phyloP scores from a whole-genome alignment of 2,888 invertebrate genomes.

The Drosophila prostipennis region DNA sequence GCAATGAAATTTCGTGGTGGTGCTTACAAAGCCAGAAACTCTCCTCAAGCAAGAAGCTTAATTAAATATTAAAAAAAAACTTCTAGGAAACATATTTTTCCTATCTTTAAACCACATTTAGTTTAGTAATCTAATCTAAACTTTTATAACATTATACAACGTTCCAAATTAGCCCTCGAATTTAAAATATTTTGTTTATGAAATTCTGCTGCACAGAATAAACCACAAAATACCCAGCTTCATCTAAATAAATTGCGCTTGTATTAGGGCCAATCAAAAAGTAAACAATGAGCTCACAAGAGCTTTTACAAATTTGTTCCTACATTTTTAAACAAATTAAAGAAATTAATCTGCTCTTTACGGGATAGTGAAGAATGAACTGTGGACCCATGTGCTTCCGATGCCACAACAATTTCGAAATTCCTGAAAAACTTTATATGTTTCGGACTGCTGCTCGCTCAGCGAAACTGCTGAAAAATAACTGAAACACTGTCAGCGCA shows the following conservation, averaged over 20 bases:
- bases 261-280: background rate
- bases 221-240: background rate
- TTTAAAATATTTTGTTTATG: background rate
- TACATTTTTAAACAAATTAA: slow-evolving; percentile 8
- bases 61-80: background rate
- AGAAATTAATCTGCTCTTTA: slow-evolving; percentile 7
- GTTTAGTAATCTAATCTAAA: background rate
- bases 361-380: background rate
- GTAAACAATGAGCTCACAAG: background rate
- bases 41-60: slow-evolving; percentile 1
- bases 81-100: background rate
- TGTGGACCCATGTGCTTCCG: slow-evolving; percentile 16
- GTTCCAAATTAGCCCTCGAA: no score
- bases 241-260: background rate
- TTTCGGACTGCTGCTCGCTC: slow-evolving; percentile 4
- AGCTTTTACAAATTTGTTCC: slow-evolving; percentile 3
- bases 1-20: background rate
- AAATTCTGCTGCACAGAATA: background rate
- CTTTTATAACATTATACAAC: no score
- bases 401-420: slow-evolving; percentile 43
- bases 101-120: background rate
- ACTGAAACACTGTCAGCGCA: slow-evolving; percentile 55
- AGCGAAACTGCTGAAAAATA: slow-evolving; percentile 57
- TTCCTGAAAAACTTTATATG: slow-evolving; percentile 52
- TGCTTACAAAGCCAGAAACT: background rate